phyloP scores from a whole-genome alignment of 2,888 invertebrate genomes.

The Bhutanitis thaidina region DNA sequence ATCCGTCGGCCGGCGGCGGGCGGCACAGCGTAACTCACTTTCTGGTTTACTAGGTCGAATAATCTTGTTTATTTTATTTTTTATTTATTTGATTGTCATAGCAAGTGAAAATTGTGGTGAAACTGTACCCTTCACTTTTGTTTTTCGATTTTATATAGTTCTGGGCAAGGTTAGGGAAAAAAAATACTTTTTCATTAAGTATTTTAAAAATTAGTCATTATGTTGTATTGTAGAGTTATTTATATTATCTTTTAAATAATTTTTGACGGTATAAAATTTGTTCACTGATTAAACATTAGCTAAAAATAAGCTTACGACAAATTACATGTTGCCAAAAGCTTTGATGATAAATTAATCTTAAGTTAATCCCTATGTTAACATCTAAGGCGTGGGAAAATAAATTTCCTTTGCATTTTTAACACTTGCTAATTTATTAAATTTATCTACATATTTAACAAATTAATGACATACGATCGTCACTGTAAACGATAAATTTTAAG shows the following conservation, averaged over 20 bases:
- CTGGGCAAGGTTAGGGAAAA: slow-evolving; percentile 21
- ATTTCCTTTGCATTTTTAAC: neutral
- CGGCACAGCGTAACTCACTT: slow-evolving; percentile 41
- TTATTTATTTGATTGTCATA: slow-evolving; percentile 39
- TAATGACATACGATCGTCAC: neutral
- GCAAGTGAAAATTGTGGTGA: slow-evolving; percentile 56
- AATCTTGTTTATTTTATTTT: slow-evolving; percentile 53
- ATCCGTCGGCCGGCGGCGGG: slow-evolving; percentile 43
- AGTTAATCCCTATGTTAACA: no score
- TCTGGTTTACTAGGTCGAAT: slow-evolving; percentile 69
- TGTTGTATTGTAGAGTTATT: no score
- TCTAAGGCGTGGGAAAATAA: neutral
- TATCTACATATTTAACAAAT: slow-evolving; percentile 4
- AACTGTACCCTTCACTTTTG: slow-evolving; percentile 53
- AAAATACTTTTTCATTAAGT: slow-evolving; percentile 7
- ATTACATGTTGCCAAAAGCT: no score
- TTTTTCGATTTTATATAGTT: slow-evolving; percentile 26
- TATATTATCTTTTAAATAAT: no score
- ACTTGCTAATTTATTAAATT: neutral
- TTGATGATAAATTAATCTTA: no score
- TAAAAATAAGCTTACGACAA: no score
- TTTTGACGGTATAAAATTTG: no score
- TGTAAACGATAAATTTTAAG: neutral
- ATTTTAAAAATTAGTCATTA: no score
- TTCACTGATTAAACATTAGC: no score